Base-by-base conservation (phyloP, 1,140 invertebrate genomes). In the Atta texana region DNA sequence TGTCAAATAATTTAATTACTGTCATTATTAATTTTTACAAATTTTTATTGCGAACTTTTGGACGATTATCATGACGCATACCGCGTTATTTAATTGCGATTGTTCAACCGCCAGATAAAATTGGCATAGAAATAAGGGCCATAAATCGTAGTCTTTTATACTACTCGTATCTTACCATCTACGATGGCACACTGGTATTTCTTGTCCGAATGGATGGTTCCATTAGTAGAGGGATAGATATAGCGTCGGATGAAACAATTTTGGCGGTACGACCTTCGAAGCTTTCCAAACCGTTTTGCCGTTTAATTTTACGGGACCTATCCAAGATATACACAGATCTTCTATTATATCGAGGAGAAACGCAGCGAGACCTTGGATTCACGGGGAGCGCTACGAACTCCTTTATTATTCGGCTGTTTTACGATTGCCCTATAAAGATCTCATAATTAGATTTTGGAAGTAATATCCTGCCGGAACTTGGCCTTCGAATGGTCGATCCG, bases 381-480 rank as follows among this genome's bases (percentile, higher is more conserved):
- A 69, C 21, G 49, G 31, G 8, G 59, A 80, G 68, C 66, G 84
- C 71, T 86, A 86, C 68, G 28, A 82, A 76, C 87, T 68, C n/a
- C 21, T 69, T 31, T 90, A 89, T 89, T 91, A 92, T 90, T 91
- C 86, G 87, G 77, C 88, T 87, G 91, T 95, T 95, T 95, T 95
- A 95, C 95, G 94, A 95, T 94, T 91, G 94, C 93, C 92, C 94
- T 95, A 95, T 95, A 95, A 94, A 95, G 94, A 94, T 95, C 92
- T 95, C 88, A 92, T 95, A 95, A 95, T 95, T 95, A 95, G 94
- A 95, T 95, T 95, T 95, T 87, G 93, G 91, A 95, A 93, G 92
- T 94, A 95, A 95, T 94, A 94, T 94, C 92, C 90, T 59, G 68
- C 66, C 66, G 39, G 64, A 68, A 68, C 64, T 68, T 68, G 44